Base-by-base conservation (phyloP, 2,888 invertebrate species). In the Apamea crenata region DNA sequence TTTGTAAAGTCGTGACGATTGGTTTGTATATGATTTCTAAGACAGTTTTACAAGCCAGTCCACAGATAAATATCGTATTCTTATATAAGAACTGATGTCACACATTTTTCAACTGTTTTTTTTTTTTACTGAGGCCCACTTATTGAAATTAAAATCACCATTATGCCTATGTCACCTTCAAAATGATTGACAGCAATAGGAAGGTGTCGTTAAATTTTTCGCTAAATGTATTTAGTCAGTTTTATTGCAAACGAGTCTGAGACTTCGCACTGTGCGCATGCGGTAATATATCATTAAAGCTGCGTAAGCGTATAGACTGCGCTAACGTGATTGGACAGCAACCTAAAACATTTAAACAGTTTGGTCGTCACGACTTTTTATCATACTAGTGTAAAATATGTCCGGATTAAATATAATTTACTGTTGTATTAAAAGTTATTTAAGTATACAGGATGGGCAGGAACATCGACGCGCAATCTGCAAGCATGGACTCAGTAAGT, bases 351-450 rank as follows among this genome's bases (percentile, higher is more conserved):
- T 40, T 36, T 32, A 44, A 61, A 25, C 16, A 75, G 36, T 44
- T 36, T 32, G n/a, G 8, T 36, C 50, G 76, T 66, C 72, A 36
- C 76, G 76, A 76, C 65, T 77, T 63, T 66, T 53, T 69, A 50
- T 59, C 10, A 2, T 59, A 16, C 16, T 76, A 70, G 69, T 32
- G n/a, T 79, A 29, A 73, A 65, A 72, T 65, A 77, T 70, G 78
- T 77, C 86, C 53, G 53, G 65, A 72, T 61, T 77, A 66, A 72
- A 74, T 21, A 70, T 86, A 84, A 76, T 61, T 63, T 77, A 78
- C 67, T 87, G 74, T 78, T 83, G 86, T 84, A 84, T 81, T 87
- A 87, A 73, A 83, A 81, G 40, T 77, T 56, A 78, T 68, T 74
- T 85, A 82, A 74, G 71, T 83, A 69, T 53, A 59, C n/a, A 59